Evolutionary conservation across 92 coral and sea anemone species (phyloP).

Genomic region (Montipora capitata): DNA sequence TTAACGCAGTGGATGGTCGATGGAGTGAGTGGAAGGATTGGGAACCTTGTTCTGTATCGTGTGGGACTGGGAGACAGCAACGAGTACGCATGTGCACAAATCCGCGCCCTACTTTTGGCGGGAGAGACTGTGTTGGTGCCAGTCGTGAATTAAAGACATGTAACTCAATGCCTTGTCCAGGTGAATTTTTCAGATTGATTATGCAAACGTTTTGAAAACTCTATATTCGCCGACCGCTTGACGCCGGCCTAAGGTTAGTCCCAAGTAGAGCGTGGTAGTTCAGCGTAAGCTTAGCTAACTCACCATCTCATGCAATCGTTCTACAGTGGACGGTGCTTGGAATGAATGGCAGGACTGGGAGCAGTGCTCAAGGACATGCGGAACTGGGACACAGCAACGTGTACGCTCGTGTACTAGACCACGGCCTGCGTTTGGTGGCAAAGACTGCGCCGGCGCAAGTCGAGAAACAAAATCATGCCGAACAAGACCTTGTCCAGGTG

Average conservation of each 20-base stretch:
- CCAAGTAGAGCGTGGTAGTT: too few species aligned
- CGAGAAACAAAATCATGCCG: conserved; percentile 59
- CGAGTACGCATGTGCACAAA: conserved; percentile 21
- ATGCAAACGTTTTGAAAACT: not conserved
- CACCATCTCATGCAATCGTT: not conserved
- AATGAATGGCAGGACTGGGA: conserved; percentile 17
- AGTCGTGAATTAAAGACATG: conserved; percentile 53
- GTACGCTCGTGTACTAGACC: conserved; percentile 31
- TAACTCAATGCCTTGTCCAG: conserved; percentile 51
- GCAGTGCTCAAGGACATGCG: conserved; percentile 27
- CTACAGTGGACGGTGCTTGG: conserved; percentile 26
- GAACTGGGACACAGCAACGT: conserved; percentile 28
- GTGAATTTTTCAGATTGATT: not conserved
- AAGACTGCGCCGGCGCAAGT: conserved; percentile 54
- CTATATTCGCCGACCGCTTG: too few species aligned
- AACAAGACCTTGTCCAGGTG: conserved; percentile 54
- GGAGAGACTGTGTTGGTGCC: conserved; percentile 58
- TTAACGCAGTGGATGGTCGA: not conserved
- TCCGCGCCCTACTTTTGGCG: conserved; percentile 37
- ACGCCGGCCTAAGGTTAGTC: too few species aligned
- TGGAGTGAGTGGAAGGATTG: conserved; percentile 37
- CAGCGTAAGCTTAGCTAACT: too few species aligned
- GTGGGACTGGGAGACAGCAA: conserved; percentile 33
- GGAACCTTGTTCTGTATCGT: conserved; percentile 24
- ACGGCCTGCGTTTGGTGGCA: conserved; percentile 40